Base-by-base conservation (phyloP, 2,113 vertebrate genomes). In the Chaetodon auriga region DNA sequence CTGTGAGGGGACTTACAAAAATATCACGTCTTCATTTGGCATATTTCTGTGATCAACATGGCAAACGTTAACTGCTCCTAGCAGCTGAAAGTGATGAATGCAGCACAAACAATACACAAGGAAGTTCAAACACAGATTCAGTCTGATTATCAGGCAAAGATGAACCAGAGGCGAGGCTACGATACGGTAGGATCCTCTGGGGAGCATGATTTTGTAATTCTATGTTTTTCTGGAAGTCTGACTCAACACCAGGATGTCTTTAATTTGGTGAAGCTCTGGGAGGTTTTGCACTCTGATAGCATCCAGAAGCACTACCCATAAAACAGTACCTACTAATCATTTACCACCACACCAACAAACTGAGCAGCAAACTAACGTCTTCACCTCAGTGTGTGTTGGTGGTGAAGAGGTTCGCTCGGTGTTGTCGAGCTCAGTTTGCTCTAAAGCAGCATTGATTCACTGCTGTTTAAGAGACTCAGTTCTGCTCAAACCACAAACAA, bases 391-490 rank as follows among this genome's bases (percentile, higher is more conserved):
- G 70, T 25, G 62, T n/a, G 11, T 23, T 49, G 51, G 19, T n/a
- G 38, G 43, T 61, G 62, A 9, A 19, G 41, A 55, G 30, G 14
- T 43, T 41, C 66, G 63, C 16, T 54, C 58, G 46, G 35, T 46
- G 57, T 54, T 82, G 70, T 57, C 76, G 78, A 83, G 87, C 53
- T 86, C 73, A 81, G 77, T 73, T 78, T 65, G 68, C 75, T 73
- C 54, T 57, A 3, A 12, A 25, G 61, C 35, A 87, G 19, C 76
- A 75, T 55, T 61, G 83, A 89, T 75, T 79, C 45, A 46, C 43
- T 75, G 80, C 19, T 25, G 70, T 77, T 78, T 4, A 72, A 46
- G 58, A 83, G 75, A 72, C 58, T 45, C 13, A 10, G 10, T 64
- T 35, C 18, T 12, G 48, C 19, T 69, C 36, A 36, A 46, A 78